These are phyloP conservation scores for Ernsta delagoae DNA, from an alignment of 2,888 invertebrate species.

Conservation along the genomic window DNA sequence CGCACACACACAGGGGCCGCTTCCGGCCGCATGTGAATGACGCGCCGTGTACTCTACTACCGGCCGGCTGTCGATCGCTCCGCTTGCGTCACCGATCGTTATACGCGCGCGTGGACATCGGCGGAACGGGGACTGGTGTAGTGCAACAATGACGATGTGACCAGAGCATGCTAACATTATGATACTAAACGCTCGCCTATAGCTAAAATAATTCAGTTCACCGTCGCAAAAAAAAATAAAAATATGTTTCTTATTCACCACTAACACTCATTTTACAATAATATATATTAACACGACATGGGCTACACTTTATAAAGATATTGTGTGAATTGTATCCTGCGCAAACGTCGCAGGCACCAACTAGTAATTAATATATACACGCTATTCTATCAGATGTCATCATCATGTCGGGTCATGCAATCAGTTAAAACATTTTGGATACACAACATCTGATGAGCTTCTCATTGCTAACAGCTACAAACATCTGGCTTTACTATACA, in stretches of 20 bases:
- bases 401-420: too few relatives aligned
- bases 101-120: slow-evolving; percentile 32
- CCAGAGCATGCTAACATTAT: too few relatives aligned
- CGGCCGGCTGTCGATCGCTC: slow-evolving; percentile 70
- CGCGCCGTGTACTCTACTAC: slow-evolving; percentile 78
- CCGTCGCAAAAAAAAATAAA: too few relatives aligned
- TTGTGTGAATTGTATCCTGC: too few relatives aligned
- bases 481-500: not conserved
- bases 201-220: too few relatives aligned
- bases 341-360: too few relatives aligned
- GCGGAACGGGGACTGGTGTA: slow-evolving; percentile 1
- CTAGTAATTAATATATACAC: too few relatives aligned
- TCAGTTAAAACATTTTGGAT: not conserved
- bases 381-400: not conserved
- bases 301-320: too few relatives aligned
- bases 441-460: not conserved
- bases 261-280: too few relatives aligned
- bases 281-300: too few relatives aligned
- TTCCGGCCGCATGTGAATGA: slow-evolving; percentile 76
- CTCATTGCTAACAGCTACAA: not conserved
- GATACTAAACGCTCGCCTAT: too few relatives aligned
- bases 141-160: not conserved
- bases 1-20: slow-evolving; percentile 51
- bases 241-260: too few relatives aligned
- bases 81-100: slow-evolving; percentile 67